Base-by-base conservation (phyloP, 2,888 invertebrate genomes). In the Drosophila anceps region DNA sequence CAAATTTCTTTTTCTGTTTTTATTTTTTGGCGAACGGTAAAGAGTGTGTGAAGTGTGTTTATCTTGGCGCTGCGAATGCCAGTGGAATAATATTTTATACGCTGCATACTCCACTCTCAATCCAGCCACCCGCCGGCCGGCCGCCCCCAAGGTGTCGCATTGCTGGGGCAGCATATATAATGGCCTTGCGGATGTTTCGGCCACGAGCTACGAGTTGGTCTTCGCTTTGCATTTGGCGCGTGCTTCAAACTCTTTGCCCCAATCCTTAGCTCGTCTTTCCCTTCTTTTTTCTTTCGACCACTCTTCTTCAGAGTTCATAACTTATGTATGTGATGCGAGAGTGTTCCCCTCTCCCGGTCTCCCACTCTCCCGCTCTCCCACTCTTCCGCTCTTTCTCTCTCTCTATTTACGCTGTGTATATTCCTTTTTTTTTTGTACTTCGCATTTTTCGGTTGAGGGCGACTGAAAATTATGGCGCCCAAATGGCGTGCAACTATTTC, bases 401-500 rank as follows among this genome's bases (percentile, higher is more conserved):
- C 9, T n/a, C 46, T 27, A n/a, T 27, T 46, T 0, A n/a, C 15
- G 33, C n/a, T 8, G 9, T 37, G 35, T 57, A 29, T 53, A 33
- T 62, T 43, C 20, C 6, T 12, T 44, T 18, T 44, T n/a, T 2
- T 4, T 24, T 24, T n/a, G n/a, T n/a, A n/a, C n/a, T 20, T 20
- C n/a, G 4, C 48, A 29, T 33, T 15, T 64, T 39, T 44, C 18
- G n/a, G n/a, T 20, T n/a, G 37, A 18, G 18, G 57, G 44, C 20
- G 43, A 59, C 59, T 64, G 51, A 44, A 79, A 81, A 70, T 79
- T 79, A 68, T 78, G 74, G 67, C 68, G 69, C 69, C 79, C 79
- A 81, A 77, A 81, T 77, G 82, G 65, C 69, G 64, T 68, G 48
- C 67, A 69, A 79, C 69, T 68, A 81, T 77, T 79, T 76, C 60